phyloP scores from a whole-genome alignment of 2,888 invertebrate species.

The Dichetophora obliterata region DNA sequence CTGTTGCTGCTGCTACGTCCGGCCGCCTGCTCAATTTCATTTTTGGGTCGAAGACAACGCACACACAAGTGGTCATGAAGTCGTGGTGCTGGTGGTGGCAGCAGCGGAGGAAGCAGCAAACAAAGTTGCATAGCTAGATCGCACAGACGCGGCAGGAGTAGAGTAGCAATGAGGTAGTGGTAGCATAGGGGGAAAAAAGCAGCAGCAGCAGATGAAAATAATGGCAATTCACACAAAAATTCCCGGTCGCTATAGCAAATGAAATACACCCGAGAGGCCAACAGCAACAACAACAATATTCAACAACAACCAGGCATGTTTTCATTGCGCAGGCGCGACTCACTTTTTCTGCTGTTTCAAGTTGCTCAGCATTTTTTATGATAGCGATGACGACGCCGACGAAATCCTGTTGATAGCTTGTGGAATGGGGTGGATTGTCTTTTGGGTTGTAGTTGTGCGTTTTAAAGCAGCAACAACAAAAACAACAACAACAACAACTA shows the following conservation, averaged over 20 bases:
- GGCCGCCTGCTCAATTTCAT: constrained; percentile 29
- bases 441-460: constrained; percentile 16
- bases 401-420: constrained; percentile 10
- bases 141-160: too few species aligned
- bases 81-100: not conserved
- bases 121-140: not conserved
- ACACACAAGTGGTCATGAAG: not conserved
- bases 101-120: not conserved
- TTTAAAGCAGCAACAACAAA: not conserved
- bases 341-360: not conserved
- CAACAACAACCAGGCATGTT: constrained; percentile 24
- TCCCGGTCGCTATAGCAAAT: not conserved
- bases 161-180: too few species aligned
- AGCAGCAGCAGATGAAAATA: constrained; percentile 37
- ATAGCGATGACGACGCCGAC: constrained; percentile 1
- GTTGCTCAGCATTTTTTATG: not conserved
- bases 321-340: constrained; percentile 14
- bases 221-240: constrained; percentile 37
- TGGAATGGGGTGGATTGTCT: constrained; percentile 28
- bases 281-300: constrained; percentile 28
- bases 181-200: not conserved
- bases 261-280: not conserved
- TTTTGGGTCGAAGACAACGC: constrained; percentile 9
- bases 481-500: not conserved
- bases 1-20: not conserved